Conservation (phyloP, 1,140 invertebrate genomes). For the Sycophaga agraensis region DNA sequence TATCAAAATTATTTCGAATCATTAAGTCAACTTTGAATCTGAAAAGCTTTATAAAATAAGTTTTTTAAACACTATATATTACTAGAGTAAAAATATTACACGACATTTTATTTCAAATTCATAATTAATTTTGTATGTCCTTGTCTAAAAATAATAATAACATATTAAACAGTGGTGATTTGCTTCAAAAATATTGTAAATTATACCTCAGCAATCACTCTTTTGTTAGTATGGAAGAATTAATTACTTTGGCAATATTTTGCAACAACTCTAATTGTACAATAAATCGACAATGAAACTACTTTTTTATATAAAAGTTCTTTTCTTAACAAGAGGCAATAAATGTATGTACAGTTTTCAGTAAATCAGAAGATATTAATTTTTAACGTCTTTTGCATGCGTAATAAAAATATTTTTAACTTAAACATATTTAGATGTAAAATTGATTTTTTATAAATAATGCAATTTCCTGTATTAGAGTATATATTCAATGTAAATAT, state of each 20-base stretch:
- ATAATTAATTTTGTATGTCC: neutral
- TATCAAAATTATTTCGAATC: neutral
- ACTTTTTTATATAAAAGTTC: neutral
- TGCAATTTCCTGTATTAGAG: conserved; percentile 12
- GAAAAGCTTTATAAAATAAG: neutral
- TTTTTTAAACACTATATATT: neutral
- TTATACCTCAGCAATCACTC: neutral
- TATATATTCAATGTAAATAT: conserved; percentile 7
- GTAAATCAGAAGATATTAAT: neutral
- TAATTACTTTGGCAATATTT: conserved; percentile 17
- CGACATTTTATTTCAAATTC: neutral
- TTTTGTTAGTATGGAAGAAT: conserved; percentile 2
- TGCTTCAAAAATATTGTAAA: neutral
- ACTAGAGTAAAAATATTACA: neutral
- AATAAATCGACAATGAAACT: neutral
- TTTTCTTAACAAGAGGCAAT: neutral
- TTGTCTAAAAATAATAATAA: too few relatives aligned
- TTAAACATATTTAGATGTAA: neutral
- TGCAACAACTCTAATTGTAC: neutral
- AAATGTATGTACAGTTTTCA: neutral
- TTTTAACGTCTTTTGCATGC: neutral
- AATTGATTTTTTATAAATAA: neutral
- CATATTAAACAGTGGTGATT: too few relatives aligned
- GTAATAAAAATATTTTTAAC: neutral
- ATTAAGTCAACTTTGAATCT: neutral